phyloP scores from a whole-genome alignment of 2,888 invertebrate genomes.

The Lysandra bellargus region DNA sequence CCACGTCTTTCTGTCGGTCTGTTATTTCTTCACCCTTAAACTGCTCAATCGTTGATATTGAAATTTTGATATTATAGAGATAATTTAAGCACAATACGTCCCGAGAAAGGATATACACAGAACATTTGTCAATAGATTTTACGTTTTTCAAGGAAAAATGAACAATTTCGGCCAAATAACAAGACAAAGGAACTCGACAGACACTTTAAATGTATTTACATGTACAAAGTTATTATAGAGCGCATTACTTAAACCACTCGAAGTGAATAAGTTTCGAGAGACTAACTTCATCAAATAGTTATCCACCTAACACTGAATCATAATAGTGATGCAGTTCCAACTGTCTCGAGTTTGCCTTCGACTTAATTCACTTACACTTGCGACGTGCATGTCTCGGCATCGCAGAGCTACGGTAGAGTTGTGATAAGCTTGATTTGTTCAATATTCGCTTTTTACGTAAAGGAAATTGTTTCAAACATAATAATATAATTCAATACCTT shows the following conservation, averaged over 20 bases:
- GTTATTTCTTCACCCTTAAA: no score
- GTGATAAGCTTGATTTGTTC: background rate
- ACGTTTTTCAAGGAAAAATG: no score
- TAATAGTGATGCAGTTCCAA: background rate
- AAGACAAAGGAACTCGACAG: background rate
- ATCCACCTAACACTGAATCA: background rate
- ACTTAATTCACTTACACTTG: background rate
- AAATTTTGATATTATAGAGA: no score
- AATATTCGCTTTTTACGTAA: background rate
- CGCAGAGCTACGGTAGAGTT: background rate
- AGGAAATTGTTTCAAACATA: background rate
- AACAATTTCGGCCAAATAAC: no score
- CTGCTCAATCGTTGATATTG: no score
- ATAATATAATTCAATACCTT: background rate
- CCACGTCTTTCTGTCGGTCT: background rate
- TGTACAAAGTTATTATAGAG: background rate
- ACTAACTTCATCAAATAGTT: constrained; percentile 10
- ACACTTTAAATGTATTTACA: background rate
- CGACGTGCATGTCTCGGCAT: background rate
- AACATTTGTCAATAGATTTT: no score
- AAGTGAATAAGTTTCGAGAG: background rate
- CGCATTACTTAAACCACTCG: background rate
- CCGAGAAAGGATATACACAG: no score
- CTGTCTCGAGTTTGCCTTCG: background rate
- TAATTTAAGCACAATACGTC: no score